Evolutionary conservation across 1,140 invertebrate genomes (phyloP), one percentile per base, ranked within the genome.

Genomic region (Colletes gigas): DNA sequence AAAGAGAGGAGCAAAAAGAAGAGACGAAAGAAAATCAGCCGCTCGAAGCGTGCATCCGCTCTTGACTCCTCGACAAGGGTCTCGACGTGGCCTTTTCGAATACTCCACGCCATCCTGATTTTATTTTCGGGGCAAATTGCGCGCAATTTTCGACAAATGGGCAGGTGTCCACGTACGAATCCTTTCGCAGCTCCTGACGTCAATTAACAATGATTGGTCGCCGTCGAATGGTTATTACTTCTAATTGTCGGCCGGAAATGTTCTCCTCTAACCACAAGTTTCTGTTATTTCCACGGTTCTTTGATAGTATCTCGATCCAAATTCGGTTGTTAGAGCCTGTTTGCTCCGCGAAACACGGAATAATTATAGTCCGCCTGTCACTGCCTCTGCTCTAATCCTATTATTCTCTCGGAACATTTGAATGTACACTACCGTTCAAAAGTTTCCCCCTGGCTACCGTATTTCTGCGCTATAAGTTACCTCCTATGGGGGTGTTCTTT

Each of bases 151-250:
- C 74, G 81, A 70, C 74, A 55, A 71, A 68, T 41, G 72, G 73
- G 85, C 78, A 83, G 78, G 41, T 77, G 82, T 55, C 59, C 17
- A 19, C 57, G 57, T n/a, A 65, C 41, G 66, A 65, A 76, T 62
- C 78, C 57, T 57, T 80, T 78, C 72, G 81, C 81, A 81, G 80
- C 59, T 72, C 69, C 71, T 81, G 79, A 83, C 82, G 85, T 88
- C 83, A 87, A 87, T 89, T 88, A 88, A 81, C 82, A 89, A 85
- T 84, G 85, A 88, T 89, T 80, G 88, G 80, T 79, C 79, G 63
- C 60, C 55, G 69, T 69, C 65, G 78, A 87, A 85, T 87, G 65
- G 69, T 86, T 86, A 88, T 88, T 87, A 86, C 67, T 80, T 77
- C 81, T 88, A 88, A 89, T 89, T 88, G 83, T 57, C 68, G 63